phyloP scores from a whole-genome alignment of 2,888 invertebrate species.

The Cinara cedri region DNA sequence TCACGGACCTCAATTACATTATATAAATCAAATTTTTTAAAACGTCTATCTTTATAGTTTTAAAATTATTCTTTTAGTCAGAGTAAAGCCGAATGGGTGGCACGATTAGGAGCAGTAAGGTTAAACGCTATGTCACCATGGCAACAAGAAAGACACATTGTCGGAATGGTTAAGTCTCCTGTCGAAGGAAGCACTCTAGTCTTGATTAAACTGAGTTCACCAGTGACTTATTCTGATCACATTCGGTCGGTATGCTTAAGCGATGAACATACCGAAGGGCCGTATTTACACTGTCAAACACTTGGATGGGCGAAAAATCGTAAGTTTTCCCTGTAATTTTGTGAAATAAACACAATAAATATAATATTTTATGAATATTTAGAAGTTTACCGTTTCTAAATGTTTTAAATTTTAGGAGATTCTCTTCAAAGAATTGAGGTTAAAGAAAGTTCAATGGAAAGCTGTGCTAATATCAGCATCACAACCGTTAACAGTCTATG shows the following conservation, averaged over 20 bases:
- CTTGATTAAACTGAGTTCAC: conserved; percentile 77
- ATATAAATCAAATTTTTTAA: too few relatives aligned
- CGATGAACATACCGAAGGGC: conserved; percentile 65
- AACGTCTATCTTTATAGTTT: too few relatives aligned
- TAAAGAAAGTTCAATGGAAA: conserved; percentile 77
- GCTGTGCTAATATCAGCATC: conserved; percentile 84
- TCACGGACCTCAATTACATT: too few relatives aligned
- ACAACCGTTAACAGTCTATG: conserved; percentile 83
- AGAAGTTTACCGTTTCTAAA: background rate
- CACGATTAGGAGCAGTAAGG: conserved; percentile 77
- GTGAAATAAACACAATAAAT: background rate
- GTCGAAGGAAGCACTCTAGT: conserved; percentile 88
- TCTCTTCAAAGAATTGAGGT: conserved; percentile 82
- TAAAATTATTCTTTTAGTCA: conserved; percentile 66
- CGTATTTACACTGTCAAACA: conserved; percentile 74
- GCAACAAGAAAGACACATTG: conserved; percentile 82
- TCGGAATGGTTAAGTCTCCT: conserved; percentile 86
- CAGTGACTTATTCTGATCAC: conserved; percentile 79
- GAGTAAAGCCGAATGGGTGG: conserved; percentile 86
- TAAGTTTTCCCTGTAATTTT: conserved; percentile 60
- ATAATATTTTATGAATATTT: too few relatives aligned
- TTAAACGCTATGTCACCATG: conserved; percentile 82
- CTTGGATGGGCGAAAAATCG: conserved; percentile 85
- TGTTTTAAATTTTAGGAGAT: conserved; percentile 65
- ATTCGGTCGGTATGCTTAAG: conserved; percentile 83